phyloP scores from a whole-genome alignment of 2,888 invertebrate genomes.

The Linnaemya tessellans region DNA sequence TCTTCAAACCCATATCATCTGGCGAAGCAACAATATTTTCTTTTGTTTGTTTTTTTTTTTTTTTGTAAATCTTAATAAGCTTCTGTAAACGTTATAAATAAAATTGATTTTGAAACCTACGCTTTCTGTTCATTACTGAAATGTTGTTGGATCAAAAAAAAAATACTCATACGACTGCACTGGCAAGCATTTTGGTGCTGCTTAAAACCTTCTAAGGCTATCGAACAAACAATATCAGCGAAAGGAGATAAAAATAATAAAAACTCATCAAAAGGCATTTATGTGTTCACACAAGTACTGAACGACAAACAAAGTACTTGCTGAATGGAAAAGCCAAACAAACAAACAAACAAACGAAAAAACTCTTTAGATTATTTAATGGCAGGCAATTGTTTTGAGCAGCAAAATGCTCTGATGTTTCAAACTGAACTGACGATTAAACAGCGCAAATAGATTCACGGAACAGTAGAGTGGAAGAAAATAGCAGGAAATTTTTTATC shows the following conservation, averaged over 20 bases:
- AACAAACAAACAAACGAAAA: not conserved
- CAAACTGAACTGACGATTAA: constrained; percentile 48
- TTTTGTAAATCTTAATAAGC: not conserved
- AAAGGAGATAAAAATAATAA: not conserved
- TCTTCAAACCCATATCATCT: constrained; percentile 13
- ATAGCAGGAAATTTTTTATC: not conserved
- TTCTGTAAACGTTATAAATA: constrained; percentile 9
- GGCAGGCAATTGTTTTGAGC: not conserved
- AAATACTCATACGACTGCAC: not conserved
- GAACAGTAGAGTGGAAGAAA: not conserved
- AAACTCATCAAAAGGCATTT: not conserved
- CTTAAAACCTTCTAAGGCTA: constrained; percentile 23
- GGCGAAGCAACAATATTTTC: constrained; percentile 16
- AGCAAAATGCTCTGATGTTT: not conserved
- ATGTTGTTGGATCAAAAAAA: constrained; percentile 1
- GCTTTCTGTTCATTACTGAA: constrained; percentile 13
- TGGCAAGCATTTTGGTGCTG: constrained; percentile 1
- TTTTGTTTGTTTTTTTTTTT: not conserved
- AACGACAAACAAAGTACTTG: constrained; percentile 3
- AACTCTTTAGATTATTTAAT: not conserved
- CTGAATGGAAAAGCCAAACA: not conserved
- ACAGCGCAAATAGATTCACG: not conserved
- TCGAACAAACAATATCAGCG: constrained; percentile 55
- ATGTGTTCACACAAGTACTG: not conserved
- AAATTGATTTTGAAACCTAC: constrained; percentile 35